These are phyloP conservation scores for Hylyphantes graminicola DNA, from an alignment of 1,140 invertebrate species.

Conservation along the genomic window DNA sequence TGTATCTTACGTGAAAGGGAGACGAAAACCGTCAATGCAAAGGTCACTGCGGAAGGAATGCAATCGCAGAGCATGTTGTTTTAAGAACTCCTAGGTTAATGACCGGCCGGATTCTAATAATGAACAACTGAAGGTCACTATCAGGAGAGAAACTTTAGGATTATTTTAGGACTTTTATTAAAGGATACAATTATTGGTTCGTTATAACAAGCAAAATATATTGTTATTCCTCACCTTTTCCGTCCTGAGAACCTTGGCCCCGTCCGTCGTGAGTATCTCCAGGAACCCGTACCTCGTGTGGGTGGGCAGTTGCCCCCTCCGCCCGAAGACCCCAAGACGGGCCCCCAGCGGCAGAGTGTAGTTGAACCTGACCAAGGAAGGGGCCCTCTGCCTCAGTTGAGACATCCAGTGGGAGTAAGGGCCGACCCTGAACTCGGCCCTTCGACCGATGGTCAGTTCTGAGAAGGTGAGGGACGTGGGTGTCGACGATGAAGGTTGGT, in stretches of 20 bases:
- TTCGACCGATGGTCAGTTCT: slow-evolving; percentile 81
- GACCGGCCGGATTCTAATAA: not conserved
- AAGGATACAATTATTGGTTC: not conserved
- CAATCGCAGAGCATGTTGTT: too few relatives aligned
- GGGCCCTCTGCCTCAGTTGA: slow-evolving; percentile 87
- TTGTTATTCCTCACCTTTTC: slow-evolving; percentile 19
- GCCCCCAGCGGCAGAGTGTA: slow-evolving; percentile 89
- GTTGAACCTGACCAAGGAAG: slow-evolving; percentile 88
- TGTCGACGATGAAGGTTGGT: slow-evolving; percentile 18
- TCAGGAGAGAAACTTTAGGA: too few relatives aligned
- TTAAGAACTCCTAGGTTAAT: too few relatives aligned
- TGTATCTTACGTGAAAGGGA: too few relatives aligned
- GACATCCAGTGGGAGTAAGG: slow-evolving; percentile 92
- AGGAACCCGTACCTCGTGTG: slow-evolving; percentile 96
- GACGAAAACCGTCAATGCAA: too few relatives aligned
- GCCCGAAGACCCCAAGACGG: slow-evolving; percentile 92
- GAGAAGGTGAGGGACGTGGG: slow-evolving; percentile 41
- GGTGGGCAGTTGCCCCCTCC: slow-evolving; percentile 87
- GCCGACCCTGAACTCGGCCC: slow-evolving; percentile 82
- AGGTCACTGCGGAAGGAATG: too few relatives aligned
- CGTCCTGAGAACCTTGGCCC: slow-evolving; percentile 17
- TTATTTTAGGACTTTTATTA: too few relatives aligned
- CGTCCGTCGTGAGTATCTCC: slow-evolving; percentile 70
- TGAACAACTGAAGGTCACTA: too few relatives aligned
- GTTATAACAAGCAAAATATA: not conserved